Base-by-base conservation (phyloP, 2,888 invertebrate species). In the Scaptomyza cyrtandrae region DNA sequence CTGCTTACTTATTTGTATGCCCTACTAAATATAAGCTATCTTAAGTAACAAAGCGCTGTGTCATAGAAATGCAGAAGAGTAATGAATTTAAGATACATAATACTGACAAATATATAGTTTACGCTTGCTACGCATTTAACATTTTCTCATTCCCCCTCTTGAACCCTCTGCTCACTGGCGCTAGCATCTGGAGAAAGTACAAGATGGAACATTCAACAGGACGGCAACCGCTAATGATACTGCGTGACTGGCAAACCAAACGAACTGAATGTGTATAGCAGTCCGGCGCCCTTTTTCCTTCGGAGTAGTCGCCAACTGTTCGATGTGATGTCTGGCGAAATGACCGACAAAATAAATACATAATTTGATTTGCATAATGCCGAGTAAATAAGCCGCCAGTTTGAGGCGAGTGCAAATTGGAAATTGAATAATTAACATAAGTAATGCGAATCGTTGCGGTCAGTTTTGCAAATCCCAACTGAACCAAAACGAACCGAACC, bases 291-390 rank as follows among this genome's bases (percentile, higher is more conserved):
- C 27, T 35, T 29, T 24, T 14, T 37, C 6, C n/a, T 7, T 11
- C 16, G 14, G 31, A 35, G 5, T 13, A 33, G n/a, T n/a, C 31
- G 39, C 6, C 35, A n/a, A 5, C 6, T 6, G 3, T 49, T 14
- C 55, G 24, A 19, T 13, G 43, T 54, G 13, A 41, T 43, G 44
- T 37, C 35, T 46, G 46, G 52, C 41, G 43, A 55, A 57, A 61
- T 72, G 58, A 56, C 72, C 66, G 71, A 65, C 69, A 63, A 78
- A 68, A 68, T 71, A 85, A 75, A 82, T 81, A 69, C 78, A 79
- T 83, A 80, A 88, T 88, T 88, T 71, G 68, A 88, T 83, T 83
- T 86, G 86, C 82, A 85, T 85, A 87, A 83, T 86, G 71, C 69
- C 52, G 77, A 67, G 83, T 65, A 84, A 85, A 71, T 78, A 85